Evolutionary conservation across 2,888 invertebrate genomes (phyloP).

Genomic region (Aradus depressus): DNA sequence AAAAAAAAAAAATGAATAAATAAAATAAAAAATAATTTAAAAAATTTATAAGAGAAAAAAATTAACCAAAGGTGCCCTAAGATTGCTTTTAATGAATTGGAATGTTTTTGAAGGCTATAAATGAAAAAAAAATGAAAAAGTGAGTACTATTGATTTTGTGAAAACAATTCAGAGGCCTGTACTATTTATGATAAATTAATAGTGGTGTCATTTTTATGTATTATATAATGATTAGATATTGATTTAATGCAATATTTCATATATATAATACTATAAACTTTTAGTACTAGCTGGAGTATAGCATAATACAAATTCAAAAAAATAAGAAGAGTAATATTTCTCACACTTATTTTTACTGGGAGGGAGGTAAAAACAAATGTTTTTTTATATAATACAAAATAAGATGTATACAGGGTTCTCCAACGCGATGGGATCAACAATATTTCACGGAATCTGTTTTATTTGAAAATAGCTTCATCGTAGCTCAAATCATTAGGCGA

Average conservation of each 20-base stretch:
- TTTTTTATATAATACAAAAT: too few relatives aligned
- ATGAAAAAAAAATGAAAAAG: slow-evolving; percentile 13
- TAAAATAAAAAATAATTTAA: slow-evolving; percentile 38
- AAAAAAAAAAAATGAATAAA: slow-evolving; percentile 40
- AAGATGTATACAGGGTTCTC: too few relatives aligned
- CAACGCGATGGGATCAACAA: too few relatives aligned
- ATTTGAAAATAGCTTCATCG: too few relatives aligned
- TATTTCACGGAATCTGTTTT: too few relatives aligned
- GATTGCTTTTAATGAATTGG: slow-evolving; percentile 40
- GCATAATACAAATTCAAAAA: slow-evolving; percentile 14
- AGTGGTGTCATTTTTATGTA: slow-evolving; percentile 28
- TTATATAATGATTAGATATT: slow-evolving; percentile 24
- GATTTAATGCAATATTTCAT: slow-evolving; percentile 25
- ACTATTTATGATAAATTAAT: slow-evolving; percentile 30
- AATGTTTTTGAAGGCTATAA: slow-evolving; percentile 35
- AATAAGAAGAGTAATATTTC: slow-evolving; percentile 17
- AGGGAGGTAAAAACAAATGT: slow-evolving; percentile 22
- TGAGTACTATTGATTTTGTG: slow-evolving; percentile 18
- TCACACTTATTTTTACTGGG: slow-evolving; percentile 17
- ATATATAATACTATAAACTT: slow-evolving; percentile 21
- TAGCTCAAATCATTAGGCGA: too few relatives aligned
- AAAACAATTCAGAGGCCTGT: slow-evolving; percentile 29
- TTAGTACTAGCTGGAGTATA: slow-evolving; percentile 23
- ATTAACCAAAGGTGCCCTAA: slow-evolving; percentile 82
- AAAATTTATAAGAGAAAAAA: slow-evolving; percentile 41